A percentile compares a stretch with the other conserved stretches of the same genome.
phyloP scores from a whole-genome alignment of 2,888 invertebrate species.

The Protodeltote pygarga region DNA sequence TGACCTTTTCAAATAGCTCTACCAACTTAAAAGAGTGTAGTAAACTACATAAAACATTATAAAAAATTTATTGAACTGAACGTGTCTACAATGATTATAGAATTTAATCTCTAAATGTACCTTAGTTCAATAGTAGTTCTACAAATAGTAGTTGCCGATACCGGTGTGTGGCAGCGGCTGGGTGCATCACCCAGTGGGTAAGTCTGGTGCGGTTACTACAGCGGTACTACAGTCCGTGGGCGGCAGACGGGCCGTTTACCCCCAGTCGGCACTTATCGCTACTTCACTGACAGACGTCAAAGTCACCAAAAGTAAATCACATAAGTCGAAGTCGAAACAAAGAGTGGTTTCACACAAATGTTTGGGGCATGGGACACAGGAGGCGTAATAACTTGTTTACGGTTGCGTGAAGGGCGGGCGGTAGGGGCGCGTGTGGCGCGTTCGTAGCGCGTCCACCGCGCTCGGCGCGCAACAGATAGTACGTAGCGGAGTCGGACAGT shows the following conservation, averaged over 20 bases:
- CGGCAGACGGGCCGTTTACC: conserved; percentile 73
- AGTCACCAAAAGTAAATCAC: conserved; percentile 56
- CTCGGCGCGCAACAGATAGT: conserved; percentile 81
- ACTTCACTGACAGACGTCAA: conserved; percentile 60
- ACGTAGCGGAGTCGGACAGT: conserved; percentile 64
- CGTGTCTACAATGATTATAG: background rate
- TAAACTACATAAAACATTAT: background rate
- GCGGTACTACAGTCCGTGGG: conserved; percentile 77
- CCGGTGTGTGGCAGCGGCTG: conserved; percentile 43
- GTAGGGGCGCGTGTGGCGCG: conserved; percentile 56
- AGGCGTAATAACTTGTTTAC: conserved; percentile 75
- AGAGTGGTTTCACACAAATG: conserved; percentile 42
- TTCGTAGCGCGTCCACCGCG: conserved; percentile 73
- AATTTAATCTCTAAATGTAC: conserved; percentile 24
- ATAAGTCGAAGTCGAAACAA: conserved; percentile 48
- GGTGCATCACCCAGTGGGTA: conserved; percentile 67
- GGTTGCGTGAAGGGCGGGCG: conserved; percentile 66
- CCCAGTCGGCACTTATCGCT: conserved; percentile 56
- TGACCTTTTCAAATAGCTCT: no score
- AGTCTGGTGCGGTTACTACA: conserved; percentile 69
- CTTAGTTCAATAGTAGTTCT: conserved; percentile 31
- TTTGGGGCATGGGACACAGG: conserved; percentile 49
- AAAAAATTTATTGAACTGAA: background rate
- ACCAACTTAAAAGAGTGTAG: background rate
- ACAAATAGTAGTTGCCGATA: conserved; percentile 19